Conservation (phyloP, 2,113 vertebrate species). For the Zapornia atra region DNA sequence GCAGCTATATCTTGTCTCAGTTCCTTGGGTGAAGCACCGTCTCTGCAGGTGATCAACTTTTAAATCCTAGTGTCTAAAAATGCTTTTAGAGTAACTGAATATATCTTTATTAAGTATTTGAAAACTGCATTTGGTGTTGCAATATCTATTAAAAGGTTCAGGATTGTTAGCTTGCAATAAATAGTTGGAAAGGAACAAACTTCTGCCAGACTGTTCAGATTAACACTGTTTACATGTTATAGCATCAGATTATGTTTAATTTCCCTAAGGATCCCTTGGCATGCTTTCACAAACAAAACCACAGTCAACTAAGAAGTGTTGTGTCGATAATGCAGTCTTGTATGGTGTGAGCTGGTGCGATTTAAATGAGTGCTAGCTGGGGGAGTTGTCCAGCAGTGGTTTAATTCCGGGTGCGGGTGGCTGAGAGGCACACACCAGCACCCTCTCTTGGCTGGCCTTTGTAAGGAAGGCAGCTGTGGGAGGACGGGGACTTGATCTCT, state of each 20-base stretch:
- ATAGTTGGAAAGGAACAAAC: neutral
- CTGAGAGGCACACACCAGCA: neutral
- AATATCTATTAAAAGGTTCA: neutral
- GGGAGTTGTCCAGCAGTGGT: neutral
- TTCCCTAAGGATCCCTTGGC: neutral
- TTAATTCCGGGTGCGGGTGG: neutral
- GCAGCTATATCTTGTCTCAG: slow-evolving; percentile 80
- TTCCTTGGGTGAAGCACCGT: slow-evolving; percentile 74
- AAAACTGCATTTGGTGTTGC: neutral
- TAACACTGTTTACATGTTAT: neutral
- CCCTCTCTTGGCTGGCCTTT: neutral
- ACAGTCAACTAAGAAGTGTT: neutral
- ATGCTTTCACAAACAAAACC: neutral
- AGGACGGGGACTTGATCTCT: neutral
- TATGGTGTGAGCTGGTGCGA: neutral
- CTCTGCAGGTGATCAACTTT: slow-evolving; percentile 79
- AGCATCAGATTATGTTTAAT: neutral
- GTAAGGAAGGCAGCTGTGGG: neutral
- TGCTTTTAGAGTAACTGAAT: neutral
- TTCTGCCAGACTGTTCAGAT: neutral
- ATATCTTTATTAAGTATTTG: neutral
- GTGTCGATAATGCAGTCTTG: neutral
- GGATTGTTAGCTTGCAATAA: neutral
- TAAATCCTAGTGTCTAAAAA: neutral
- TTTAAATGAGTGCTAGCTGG: neutral